phyloP scores from a whole-genome alignment of 2,113 vertebrate genomes.

The Chionomys nivalis region DNA sequence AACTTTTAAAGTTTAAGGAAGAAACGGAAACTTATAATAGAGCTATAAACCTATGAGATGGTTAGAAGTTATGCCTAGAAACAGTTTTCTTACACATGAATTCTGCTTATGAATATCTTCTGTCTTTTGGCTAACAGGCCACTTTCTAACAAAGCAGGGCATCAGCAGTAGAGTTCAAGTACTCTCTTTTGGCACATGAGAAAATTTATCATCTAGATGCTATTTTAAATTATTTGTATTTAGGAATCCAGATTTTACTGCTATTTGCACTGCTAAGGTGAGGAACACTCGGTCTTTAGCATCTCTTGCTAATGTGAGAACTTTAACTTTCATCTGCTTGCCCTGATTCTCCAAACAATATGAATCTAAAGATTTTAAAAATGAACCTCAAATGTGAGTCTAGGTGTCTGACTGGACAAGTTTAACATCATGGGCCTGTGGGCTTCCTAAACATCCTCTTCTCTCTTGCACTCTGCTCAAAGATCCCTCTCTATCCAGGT shows the following conservation, averaged over 20 bases:
- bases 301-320: constrained; percentile 52
- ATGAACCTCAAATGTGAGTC: constrained; percentile 48
- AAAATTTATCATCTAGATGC: constrained; percentile 22
- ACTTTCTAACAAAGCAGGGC: constrained; percentile 70
- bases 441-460: background rate
- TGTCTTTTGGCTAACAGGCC: constrained; percentile 68
- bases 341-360: background rate
- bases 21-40: background rate
- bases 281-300: constrained; percentile 33
- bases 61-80: constrained; percentile 74
- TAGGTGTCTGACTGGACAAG: constrained; percentile 24
- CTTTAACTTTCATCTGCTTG: constrained; percentile 51
- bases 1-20: constrained; percentile 76
- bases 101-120: constrained; percentile 71
- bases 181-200: background rate
- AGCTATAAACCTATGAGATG: constrained; percentile 58
- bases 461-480: constrained; percentile 18
- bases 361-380: constrained; percentile 27
- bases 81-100: constrained; percentile 70
- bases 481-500: background rate
- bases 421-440: constrained; percentile 29
- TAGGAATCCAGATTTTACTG: constrained; percentile 42
- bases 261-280: constrained; percentile 38
- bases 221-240: constrained; percentile 55
- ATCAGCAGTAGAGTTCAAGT: constrained; percentile 28